These are phyloP conservation scores for Axea sp. DNA, from an alignment of 2,888 invertebrate species.

Conservation along the genomic window DNA sequence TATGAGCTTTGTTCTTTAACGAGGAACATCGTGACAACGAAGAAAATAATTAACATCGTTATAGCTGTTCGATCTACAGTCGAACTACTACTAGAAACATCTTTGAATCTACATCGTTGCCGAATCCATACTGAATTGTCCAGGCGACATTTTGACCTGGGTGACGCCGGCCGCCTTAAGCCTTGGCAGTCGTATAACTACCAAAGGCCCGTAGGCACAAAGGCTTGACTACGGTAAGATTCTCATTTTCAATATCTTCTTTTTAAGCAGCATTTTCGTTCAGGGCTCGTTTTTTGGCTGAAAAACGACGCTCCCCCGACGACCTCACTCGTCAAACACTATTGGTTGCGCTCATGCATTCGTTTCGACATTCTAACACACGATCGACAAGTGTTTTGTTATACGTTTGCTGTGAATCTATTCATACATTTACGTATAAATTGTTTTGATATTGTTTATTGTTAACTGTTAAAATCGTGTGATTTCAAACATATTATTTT, in stretches of 20 bases:
- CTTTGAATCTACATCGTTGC: not conserved
- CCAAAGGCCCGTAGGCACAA: constrained; percentile 26
- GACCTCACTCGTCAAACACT: constrained; percentile 11
- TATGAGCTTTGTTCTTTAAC: constrained; percentile 22
- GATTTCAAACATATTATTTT: too few relatives aligned
- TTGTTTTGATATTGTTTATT: too few relatives aligned
- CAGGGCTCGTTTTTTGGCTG: not conserved
- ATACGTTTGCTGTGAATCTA: too few relatives aligned
- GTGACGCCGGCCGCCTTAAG: constrained; percentile 60
- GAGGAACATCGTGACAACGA: not conserved
- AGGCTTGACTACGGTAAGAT: constrained; percentile 52
- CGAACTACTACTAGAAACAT: constrained; percentile 1
- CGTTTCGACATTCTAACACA: too few relatives aligned
- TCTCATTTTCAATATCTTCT: not conserved
- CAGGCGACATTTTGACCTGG: constrained; percentile 24
- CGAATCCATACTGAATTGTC: not conserved
- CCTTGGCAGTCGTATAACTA: constrained; percentile 47
- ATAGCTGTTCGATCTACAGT: constrained; percentile 1
- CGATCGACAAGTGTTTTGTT: too few relatives aligned
- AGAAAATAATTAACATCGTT: not conserved
- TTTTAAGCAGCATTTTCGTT: constrained; percentile 1
- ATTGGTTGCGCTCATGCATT: constrained; percentile 3
- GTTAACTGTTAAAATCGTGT: too few relatives aligned
- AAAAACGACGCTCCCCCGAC: not conserved
- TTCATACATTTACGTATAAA: too few relatives aligned